Percentiles rank a stretch among this genome's conserved stretches.
phyloP scores from a whole-genome alignment of 2,113 vertebrate species.

The Microcebus lehilahytsara region DNA sequence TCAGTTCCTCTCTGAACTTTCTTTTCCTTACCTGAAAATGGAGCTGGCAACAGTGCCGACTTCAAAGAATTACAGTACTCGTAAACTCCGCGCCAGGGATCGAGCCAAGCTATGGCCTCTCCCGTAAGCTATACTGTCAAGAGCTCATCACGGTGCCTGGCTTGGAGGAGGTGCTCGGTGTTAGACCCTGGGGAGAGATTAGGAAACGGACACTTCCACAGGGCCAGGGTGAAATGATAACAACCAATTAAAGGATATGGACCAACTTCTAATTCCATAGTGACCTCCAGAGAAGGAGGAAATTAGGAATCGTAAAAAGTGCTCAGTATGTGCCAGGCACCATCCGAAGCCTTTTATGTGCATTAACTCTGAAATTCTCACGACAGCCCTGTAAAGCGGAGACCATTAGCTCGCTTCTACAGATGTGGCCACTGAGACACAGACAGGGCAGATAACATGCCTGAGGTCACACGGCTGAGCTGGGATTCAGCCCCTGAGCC shows the following conservation, averaged over 20 bases:
- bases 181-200: background rate
- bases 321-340: background rate
- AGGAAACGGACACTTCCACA: background rate
- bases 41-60: background rate
- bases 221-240: constrained; percentile 2
- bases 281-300: background rate
- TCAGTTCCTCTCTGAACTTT: background rate
- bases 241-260: background rate
- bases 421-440: background rate
- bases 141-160: background rate
- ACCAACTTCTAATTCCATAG: constrained; percentile 54
- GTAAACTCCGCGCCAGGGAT: background rate
- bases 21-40: background rate
- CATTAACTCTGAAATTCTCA: background rate
- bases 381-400: background rate
- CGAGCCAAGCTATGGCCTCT: background rate
- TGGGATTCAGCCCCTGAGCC: background rate
- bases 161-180: background rate
- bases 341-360: background rate
- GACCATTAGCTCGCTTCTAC: background rate
- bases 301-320: background rate
- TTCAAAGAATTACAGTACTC: background rate
- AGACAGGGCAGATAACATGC: background rate
- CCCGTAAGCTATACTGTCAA: background rate
- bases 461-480: background rate